phyloP scores from a whole-genome alignment of 2,113 vertebrate species.

The Alectura lathami region DNA sequence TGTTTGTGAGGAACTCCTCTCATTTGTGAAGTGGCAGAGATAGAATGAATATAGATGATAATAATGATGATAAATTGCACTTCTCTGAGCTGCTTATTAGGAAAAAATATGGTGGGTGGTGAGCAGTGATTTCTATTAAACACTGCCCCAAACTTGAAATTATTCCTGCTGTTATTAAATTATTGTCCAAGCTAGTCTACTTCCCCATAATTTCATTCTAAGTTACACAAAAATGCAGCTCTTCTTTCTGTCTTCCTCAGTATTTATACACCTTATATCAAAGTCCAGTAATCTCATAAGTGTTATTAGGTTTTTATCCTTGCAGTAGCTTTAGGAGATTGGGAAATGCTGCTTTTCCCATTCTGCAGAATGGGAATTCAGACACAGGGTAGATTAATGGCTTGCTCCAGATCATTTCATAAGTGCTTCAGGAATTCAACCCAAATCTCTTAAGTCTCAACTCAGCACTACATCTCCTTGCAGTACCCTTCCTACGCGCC shows the following conservation, averaged over 20 bases:
- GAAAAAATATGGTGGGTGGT: slow-evolving; percentile 27
- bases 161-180: slow-evolving; percentile 55
- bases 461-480: neutral
- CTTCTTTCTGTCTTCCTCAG: neutral
- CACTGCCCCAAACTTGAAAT: slow-evolving; percentile 45
- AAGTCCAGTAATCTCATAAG: slow-evolving; percentile 22
- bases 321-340: neutral
- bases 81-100: slow-evolving; percentile 65
- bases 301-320: slow-evolving; percentile 41
- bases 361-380: slow-evolving; percentile 20
- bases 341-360: neutral
- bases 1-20: slow-evolving; percentile 70
- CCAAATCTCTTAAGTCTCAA: slow-evolving; percentile 32
- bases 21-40: slow-evolving; percentile 54
- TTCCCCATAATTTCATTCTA: slow-evolving; percentile 45
- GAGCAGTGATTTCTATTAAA: slow-evolving; percentile 62
- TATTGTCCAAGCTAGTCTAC: slow-evolving; percentile 36
- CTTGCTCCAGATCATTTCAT: slow-evolving; percentile 25
- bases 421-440: slow-evolving; percentile 40
- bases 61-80: slow-evolving; percentile 61
- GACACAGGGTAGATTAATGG: neutral
- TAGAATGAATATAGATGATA: slow-evolving; percentile 35
- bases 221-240: slow-evolving; percentile 28
- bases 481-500: slow-evolving; percentile 65
- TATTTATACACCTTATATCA: slow-evolving; percentile 19